These are phyloP conservation scores for Acomys russatus DNA, from an alignment of 2,797 vertebrate species.

Conservation along the genomic window DNA sequence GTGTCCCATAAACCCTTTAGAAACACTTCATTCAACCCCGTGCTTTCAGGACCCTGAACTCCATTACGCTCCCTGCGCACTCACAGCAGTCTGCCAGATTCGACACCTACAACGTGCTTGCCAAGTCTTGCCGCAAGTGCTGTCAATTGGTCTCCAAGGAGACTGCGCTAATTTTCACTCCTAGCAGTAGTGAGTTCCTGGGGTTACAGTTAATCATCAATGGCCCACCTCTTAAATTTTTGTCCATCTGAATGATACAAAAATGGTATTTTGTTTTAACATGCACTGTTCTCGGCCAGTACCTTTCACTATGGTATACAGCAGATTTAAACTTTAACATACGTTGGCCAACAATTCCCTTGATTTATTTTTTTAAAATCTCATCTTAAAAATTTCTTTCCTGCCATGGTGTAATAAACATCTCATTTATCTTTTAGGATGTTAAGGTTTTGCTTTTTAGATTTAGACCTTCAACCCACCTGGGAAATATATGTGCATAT, in stretches of 20 bases:
- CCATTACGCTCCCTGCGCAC: constrained; percentile 35
- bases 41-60: constrained; percentile 5
- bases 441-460: constrained; percentile 53
- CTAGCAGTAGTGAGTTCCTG: constrained; percentile 53
- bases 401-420: constrained; percentile 2
- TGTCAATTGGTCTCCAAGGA: background rate
- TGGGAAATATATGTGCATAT: constrained; percentile 12
- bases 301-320: background rate
- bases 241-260: background rate
- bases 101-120: background rate
- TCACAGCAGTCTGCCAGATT: background rate
- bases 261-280: constrained; percentile 38
- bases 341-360: constrained; percentile 9
- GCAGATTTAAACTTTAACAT: constrained; percentile 49
- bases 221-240: background rate
- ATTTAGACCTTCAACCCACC: constrained; percentile 2
- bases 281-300: background rate
- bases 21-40: background rate
- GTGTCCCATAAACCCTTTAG: background rate
- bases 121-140: background rate
- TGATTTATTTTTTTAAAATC: background rate
- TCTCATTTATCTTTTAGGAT: constrained; percentile 53
- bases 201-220: constrained; percentile 25
- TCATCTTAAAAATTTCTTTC: constrained; percentile 24
- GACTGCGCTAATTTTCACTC: constrained; percentile 67